Conservation (phyloP, 23 tunicate genomes). For the Halocynthia roretzi region DNA sequence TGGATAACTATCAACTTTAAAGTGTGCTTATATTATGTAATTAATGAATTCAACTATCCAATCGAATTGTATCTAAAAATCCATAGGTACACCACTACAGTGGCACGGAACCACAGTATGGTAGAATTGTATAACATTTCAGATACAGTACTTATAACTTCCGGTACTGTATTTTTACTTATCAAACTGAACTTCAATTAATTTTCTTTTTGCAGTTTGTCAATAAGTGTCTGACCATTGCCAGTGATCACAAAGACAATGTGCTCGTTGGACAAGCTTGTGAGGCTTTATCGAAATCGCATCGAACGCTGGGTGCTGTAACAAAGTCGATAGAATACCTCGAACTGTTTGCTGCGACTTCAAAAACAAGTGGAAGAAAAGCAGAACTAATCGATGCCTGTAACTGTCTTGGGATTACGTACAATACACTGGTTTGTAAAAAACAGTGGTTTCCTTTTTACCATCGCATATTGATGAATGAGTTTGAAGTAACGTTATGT, state of each 20-base stretch:
- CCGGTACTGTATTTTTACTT: no score
- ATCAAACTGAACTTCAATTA: background rate
- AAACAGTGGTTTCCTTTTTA: background rate
- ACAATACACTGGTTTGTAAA: slow-evolving; percentile 63
- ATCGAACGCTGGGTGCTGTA: slow-evolving; percentile 75
- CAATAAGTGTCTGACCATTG: slow-evolving; percentile 39
- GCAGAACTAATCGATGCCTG: slow-evolving; percentile 56
- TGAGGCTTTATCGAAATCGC: slow-evolving; percentile 69
- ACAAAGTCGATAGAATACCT: slow-evolving; percentile 52
- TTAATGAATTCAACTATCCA: no score
- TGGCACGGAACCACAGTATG: no score
- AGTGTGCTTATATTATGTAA: no score
- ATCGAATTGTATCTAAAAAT: no score
- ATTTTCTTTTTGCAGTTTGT: slow-evolving; percentile 33
- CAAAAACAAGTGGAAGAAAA: slow-evolving; percentile 44
- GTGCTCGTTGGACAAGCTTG: slow-evolving; percentile 53
- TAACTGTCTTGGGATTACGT: slow-evolving; percentile 62
- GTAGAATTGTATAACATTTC: no score
- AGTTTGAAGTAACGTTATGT: no score
- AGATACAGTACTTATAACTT: no score
- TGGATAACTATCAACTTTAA: no score
- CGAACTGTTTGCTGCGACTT: slow-evolving; percentile 70
- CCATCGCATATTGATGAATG: no score
- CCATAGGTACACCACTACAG: no score
- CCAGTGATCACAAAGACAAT: slow-evolving; percentile 50